Base-by-base conservation (phyloP, 2,113 vertebrate species). In the Ptilorrhoa leucosticta region DNA sequence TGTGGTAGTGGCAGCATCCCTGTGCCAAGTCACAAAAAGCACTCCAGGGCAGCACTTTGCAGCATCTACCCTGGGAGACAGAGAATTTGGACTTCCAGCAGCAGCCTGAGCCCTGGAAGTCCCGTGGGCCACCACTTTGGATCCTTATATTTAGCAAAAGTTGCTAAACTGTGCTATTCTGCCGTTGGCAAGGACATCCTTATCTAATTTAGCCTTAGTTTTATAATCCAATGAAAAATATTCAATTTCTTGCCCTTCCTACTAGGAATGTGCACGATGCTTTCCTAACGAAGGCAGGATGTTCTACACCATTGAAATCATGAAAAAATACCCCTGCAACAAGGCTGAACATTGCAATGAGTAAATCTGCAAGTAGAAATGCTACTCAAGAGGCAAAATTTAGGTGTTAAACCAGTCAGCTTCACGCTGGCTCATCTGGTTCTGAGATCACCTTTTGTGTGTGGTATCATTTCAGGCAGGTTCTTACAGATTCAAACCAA, bases 21-120 rank as follows among this genome's bases (percentile, higher is more conserved):
- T 50, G 37, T 56, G 77, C 80, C 77, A 91, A 78, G 60, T 5
- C 83, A 88, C 31, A 53, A 21, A 63, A 57, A 76, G 11, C 50
- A 11, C 44, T 76, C 37, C 5, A 40, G 79, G 45, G 12, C 75
- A 73, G 75, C 51, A 35, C 22, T 54, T 48, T 57, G 70, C 30
- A 56, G 22, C 16, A 2, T 18, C 61, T 48, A 2, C 51, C 37
- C 37, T 0, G 0, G 58, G 13, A 87, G 6, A 65, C 14, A 14
- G 31, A 60, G 45, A 57, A 37, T 33, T 24, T 51, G 79, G 47
- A 13, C 27, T 54, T 51, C 7, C 63, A 72, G 35, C 35, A 42
- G 35, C 33, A 30, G 9, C 30, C 21, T 57, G 70, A 87, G 9
- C 42, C 54, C 82, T 31, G 21, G 2, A 33, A 44, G 8, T 33